Conservation (phyloP, 2,888 invertebrate genomes). For the Tupiocoris notatus region DNA sequence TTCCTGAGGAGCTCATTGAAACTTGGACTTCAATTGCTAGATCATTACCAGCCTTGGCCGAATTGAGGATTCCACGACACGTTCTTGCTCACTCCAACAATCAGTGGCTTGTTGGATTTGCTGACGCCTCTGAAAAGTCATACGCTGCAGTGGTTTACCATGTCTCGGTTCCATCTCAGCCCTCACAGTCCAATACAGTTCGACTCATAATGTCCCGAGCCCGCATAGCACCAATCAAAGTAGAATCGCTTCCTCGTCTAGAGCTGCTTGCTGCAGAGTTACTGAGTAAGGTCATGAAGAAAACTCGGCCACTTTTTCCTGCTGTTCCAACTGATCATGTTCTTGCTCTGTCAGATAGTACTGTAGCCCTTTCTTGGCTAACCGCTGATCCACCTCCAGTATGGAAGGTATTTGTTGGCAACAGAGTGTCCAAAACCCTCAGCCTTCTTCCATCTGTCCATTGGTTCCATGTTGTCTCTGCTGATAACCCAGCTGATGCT, state of each 20-base stretch:
- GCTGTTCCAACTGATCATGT: background rate
- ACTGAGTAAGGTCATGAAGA: background rate
- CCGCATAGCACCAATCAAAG: slow-evolving; percentile 4
- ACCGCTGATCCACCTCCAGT: too few species aligned
- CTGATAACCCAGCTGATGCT: slow-evolving; percentile 4
- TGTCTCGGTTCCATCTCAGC: background rate
- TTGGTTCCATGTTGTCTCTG: slow-evolving; percentile 11
- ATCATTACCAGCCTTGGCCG: background rate
- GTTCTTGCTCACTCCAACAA: background rate
- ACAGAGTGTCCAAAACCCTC: background rate
- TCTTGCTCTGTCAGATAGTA: background rate
- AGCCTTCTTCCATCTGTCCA: background rate
- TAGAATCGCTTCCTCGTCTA: too few species aligned
- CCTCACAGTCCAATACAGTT: background rate
- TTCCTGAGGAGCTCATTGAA: background rate
- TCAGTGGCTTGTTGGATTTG: background rate
- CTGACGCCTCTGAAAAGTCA: slow-evolving; percentile 10
- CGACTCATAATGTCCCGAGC: background rate
- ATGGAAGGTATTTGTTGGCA: slow-evolving; percentile 17
- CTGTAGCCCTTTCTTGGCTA: too few species aligned
- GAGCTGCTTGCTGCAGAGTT: background rate
- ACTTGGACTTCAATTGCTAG: background rate
- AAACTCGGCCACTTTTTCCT: slow-evolving; percentile 1
- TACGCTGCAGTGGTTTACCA: background rate
- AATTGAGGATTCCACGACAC: slow-evolving; percentile 2